A percentile compares a stretch with the other conserved stretches of the same genome.
phyloP scores from a whole-genome alignment of 1,140 invertebrate species.

The Acromyrmex charruanus region DNA sequence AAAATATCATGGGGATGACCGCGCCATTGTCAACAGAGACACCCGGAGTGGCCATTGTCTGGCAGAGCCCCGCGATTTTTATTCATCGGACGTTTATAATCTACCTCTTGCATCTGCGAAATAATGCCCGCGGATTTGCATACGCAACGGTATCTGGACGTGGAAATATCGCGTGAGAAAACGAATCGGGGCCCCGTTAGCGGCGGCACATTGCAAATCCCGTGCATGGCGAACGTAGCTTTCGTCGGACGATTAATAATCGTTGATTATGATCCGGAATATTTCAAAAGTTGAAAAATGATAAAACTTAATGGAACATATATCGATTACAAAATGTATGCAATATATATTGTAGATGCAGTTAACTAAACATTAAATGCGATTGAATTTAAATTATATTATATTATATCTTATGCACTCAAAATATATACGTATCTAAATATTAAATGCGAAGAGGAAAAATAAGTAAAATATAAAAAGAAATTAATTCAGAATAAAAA shows the following conservation, averaged over 20 bases:
- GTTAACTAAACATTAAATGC: not conserved
- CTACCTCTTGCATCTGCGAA: constrained; percentile 41
- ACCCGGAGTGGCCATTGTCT: constrained; percentile 42
- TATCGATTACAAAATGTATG: constrained; percentile 1
- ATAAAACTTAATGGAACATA: too few species aligned
- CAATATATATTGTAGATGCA: not conserved
- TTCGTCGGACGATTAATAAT: constrained; percentile 40
- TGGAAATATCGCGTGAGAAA: constrained; percentile 61
- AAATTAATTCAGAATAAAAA: not conserved
- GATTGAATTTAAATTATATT: not conserved
- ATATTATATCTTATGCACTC: not conserved
- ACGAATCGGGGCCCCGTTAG: constrained; percentile 45
- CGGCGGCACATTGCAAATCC: constrained; percentile 13
- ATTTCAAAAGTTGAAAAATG: constrained; percentile 5
- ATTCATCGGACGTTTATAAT: constrained; percentile 53
- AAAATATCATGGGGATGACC: constrained; percentile 41
- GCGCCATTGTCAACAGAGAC: constrained; percentile 28
- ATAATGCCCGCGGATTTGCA: constrained; percentile 55
- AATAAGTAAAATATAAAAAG: not conserved
- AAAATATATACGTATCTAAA: not conserved
- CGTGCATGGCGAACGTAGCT: constrained; percentile 3
- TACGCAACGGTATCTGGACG: constrained; percentile 58
- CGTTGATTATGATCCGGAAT: constrained; percentile 11
- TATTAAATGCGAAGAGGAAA: not conserved
- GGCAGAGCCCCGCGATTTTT: constrained; percentile 15